phyloP scores from a whole-genome alignment of 2,888 invertebrate species.

The Chrysina gloriosa region DNA sequence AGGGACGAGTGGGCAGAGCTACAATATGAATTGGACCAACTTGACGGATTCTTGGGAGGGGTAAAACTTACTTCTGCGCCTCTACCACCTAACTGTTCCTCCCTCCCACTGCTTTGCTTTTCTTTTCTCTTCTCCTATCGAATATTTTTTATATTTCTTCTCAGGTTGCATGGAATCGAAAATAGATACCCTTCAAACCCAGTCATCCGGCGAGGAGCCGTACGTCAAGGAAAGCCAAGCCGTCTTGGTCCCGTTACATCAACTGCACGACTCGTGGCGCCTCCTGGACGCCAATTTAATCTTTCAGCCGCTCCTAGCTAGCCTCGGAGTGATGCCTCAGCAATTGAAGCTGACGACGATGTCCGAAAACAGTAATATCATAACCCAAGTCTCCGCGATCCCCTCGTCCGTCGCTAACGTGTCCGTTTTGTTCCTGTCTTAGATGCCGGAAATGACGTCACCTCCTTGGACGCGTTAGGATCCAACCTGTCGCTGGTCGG shows the following conservation, averaged over 20 bases:
- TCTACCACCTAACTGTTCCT: too few species aligned
- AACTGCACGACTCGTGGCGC: conserved; percentile 84
- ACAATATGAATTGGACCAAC: too few species aligned
- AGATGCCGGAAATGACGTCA: conserved; percentile 69
- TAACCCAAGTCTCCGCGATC: neutral
- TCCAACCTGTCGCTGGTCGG: conserved; percentile 87
- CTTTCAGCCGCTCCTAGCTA: conserved; percentile 90
- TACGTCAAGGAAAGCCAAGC: conserved; percentile 66
- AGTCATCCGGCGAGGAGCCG: conserved; percentile 67
- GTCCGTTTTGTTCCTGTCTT: conserved; percentile 49
- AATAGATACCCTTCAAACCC: conserved; percentile 61
- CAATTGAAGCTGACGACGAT: conserved; percentile 73
- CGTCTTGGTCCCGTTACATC: conserved; percentile 77
- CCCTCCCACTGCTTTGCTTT: too few species aligned
- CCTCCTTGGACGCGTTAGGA: conserved; percentile 87
- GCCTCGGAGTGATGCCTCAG: conserved; percentile 91
- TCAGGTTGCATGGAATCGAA: conserved; percentile 58
- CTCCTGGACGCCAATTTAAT: conserved; percentile 93
- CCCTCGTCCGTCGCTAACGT: conserved; percentile 48
- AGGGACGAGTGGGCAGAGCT: too few species aligned
- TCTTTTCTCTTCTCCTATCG: neutral
- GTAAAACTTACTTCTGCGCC: too few species aligned
- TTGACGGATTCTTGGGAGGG: too few species aligned
- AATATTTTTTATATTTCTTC: neutral
- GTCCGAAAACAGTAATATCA: conserved; percentile 59